These are phyloP conservation scores for Chaenocephalus aceratus DNA, from an alignment of 2,113 vertebrate genomes.

Conservation along the genomic window DNA sequence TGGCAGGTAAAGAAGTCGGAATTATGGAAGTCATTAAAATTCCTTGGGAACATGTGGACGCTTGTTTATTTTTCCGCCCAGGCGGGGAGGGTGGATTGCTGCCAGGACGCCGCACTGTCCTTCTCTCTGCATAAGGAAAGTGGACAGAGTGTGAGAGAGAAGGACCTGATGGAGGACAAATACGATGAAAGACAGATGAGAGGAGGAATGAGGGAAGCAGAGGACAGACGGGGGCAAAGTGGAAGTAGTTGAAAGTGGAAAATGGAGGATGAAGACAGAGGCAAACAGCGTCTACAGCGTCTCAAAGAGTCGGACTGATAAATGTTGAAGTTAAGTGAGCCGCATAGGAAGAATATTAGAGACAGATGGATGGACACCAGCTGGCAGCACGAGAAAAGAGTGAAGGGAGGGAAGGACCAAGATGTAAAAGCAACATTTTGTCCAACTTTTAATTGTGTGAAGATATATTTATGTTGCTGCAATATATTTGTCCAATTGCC, in stretches of 20 bases:
- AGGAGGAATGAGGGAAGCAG: conserved; percentile 15
- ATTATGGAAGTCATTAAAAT: conserved; percentile 90
- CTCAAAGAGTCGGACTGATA: conserved; percentile 56
- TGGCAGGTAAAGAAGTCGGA: conserved; percentile 81
- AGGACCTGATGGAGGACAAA: conserved; percentile 36
- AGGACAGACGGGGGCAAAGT: conserved; percentile 17
- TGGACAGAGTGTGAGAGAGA: conserved; percentile 32
- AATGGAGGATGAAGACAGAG: conserved; percentile 11
- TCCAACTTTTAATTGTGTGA: neutral
- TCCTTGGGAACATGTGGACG: conserved; percentile 80
- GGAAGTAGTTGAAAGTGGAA: conserved; percentile 34
- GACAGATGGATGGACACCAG: conserved; percentile 53
- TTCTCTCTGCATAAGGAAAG: conserved; percentile 44
- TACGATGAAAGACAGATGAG: conserved; percentile 54
- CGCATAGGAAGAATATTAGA: conserved; percentile 59
- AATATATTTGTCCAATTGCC: no score
- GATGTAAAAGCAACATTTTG: neutral
- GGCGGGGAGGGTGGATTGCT: conserved; percentile 67
- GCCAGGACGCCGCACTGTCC: conserved; percentile 68
- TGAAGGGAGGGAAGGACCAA: neutral
- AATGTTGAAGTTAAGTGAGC: conserved; percentile 51
- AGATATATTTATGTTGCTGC: neutral
- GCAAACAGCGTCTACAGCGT: no score
- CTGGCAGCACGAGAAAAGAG: conserved; percentile 23
- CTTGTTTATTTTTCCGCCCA: conserved; percentile 84